Conservation (phyloP, 2,797 vertebrate genomes). For the Orientallactaga sibirica region DNA sequence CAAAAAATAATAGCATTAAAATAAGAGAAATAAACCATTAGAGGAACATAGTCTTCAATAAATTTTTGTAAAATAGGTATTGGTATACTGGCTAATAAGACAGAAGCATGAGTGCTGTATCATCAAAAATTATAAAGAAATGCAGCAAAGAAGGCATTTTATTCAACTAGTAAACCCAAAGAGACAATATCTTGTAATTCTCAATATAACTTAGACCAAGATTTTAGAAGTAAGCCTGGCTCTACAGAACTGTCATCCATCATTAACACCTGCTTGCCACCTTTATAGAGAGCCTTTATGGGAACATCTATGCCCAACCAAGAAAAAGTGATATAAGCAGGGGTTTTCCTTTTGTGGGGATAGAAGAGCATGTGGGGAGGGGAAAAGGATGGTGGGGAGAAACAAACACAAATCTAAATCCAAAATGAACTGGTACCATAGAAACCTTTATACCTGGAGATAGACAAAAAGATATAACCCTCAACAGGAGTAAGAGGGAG, state of each 20-base stretch:
- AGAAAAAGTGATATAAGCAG: not conserved
- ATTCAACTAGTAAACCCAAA: not conserved
- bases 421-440: too few relatives aligned
- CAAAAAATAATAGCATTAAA: not conserved
- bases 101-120: not conserved
- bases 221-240: not conserved
- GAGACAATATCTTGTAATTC: not conserved
- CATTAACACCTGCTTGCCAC: not conserved
- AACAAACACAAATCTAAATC: too few relatives aligned
- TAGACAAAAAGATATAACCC: too few relatives aligned
- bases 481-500: too few relatives aligned
- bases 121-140: not conserved
- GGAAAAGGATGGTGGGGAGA: too few relatives aligned
- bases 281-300: not conserved
- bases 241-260: not conserved
- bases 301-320: not conserved
- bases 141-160: not conserved
- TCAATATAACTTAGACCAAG: not conserved
- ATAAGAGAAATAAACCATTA: not conserved
- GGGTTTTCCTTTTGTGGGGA: not conserved
- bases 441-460: too few relatives aligned
- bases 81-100: not conserved
- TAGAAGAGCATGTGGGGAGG: too few relatives aligned
- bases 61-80: not conserved
- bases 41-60: not conserved